These are phyloP conservation scores for Ptilonorhynchus violaceus DNA, from an alignment of 2,113 vertebrate species.

Conservation along the genomic window DNA sequence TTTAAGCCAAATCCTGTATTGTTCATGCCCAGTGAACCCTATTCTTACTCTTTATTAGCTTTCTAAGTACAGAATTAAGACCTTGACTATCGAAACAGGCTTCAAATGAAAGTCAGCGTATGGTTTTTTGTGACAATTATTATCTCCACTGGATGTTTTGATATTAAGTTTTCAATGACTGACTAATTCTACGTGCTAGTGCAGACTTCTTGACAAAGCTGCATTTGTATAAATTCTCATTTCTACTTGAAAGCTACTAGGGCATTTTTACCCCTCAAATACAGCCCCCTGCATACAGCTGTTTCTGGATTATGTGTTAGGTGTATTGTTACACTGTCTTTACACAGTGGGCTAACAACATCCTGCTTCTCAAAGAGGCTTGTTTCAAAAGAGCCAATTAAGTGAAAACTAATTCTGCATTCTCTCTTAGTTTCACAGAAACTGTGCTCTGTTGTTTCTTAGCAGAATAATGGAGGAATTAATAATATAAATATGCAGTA, in stretches of 20 bases:
- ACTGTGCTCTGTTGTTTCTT: not conserved
- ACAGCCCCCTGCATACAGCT: not conserved
- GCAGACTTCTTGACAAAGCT: not conserved
- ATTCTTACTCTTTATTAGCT: not conserved
- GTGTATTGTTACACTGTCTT: not conserved
- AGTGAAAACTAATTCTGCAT: constrained; percentile 44
- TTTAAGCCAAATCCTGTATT: not conserved
- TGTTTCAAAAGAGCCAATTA: constrained; percentile 42
- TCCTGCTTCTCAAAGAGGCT: constrained; percentile 12
- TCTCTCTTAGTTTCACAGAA: constrained; percentile 18
- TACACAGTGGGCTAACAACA: not conserved
- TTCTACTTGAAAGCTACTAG: not conserved
- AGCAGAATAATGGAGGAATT: constrained; percentile 28
- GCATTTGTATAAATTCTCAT: not conserved
- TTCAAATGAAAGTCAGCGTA: not conserved
- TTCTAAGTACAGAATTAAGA: not conserved
- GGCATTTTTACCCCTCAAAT: not conserved
- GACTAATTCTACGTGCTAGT: not conserved
- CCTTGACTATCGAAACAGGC: not conserved
- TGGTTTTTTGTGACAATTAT: not conserved
- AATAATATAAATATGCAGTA: constrained; percentile 25
- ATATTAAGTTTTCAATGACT: not conserved
- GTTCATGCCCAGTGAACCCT: not conserved
- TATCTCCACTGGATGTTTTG: not conserved
- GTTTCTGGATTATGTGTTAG: not conserved